Evolutionary conservation across 2,113 vertebrate genomes (phyloP).

Genomic region (Phoenicopterus ruber): DNA sequence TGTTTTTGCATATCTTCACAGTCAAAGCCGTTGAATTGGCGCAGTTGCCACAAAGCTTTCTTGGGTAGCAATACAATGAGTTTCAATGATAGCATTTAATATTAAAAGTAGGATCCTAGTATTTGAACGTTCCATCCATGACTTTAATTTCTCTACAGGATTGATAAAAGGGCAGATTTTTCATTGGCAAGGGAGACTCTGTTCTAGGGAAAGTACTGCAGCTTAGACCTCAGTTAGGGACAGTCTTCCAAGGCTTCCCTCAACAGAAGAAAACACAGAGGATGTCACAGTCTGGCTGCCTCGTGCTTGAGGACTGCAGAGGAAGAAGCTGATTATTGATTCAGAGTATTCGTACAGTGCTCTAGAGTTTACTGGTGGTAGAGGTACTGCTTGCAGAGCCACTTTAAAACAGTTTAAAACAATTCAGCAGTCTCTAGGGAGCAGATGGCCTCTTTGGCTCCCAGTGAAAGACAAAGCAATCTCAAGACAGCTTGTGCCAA

Average conservation of each 20-base stretch:
- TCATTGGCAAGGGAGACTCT: not conserved
- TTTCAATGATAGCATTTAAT: not conserved
- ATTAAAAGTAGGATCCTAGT: not conserved
- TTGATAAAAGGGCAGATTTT: not conserved
- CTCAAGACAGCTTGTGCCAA: not conserved
- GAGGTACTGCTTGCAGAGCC: not conserved
- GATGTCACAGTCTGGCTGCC: not conserved
- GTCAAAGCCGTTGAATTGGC: not conserved
- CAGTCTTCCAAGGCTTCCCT: not conserved
- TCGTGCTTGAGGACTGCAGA: not conserved
- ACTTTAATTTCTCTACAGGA: not conserved
- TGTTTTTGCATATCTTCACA: not conserved
- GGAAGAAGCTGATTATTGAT: not conserved
- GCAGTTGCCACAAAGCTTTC: not conserved
- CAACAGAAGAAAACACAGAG: not conserved
- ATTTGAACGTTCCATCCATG: not conserved
- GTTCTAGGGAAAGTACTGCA: not conserved
- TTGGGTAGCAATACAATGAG: not conserved
- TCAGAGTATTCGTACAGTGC: not conserved
- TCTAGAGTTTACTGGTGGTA: not conserved
- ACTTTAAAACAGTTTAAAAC: not conserved
- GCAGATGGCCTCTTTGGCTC: not conserved
- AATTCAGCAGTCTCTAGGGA: not conserved
- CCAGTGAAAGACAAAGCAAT: not conserved
- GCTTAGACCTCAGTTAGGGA: not conserved